phyloP scores from a whole-genome alignment of 2,888 invertebrate genomes.

The Orthosia gothica region DNA sequence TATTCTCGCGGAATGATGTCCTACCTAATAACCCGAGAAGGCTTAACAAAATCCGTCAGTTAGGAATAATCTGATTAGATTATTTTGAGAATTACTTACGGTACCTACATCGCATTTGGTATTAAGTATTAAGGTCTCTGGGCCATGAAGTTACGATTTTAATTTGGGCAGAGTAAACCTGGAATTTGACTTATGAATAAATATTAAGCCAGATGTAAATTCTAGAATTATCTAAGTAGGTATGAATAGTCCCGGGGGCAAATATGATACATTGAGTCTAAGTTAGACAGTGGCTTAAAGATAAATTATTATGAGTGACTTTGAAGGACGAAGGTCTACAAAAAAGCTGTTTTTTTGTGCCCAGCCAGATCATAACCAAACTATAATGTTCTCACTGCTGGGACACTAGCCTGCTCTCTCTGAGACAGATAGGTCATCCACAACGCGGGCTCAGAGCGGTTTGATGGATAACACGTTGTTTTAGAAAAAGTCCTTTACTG shows the following conservation, averaged over 20 bases:
- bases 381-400: too few relatives aligned
- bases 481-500: too few relatives aligned
- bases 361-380: too few relatives aligned
- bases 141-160: background rate
- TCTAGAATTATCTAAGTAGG: background rate
- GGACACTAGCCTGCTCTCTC: too few relatives aligned
- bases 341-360: too few relatives aligned
- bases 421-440: too few relatives aligned
- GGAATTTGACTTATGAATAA: background rate
- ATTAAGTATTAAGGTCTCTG: background rate
- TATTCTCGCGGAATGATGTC: constrained; percentile 6
- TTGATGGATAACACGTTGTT: too few relatives aligned
- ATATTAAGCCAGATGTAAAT: background rate
- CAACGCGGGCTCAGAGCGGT: too few relatives aligned
- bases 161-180: background rate
- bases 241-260: background rate
- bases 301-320: too few relatives aligned
- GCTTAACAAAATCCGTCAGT: constrained; percentile 18
- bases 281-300: too few relatives aligned
- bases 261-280: background rate
- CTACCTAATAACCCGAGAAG: constrained; percentile 1
- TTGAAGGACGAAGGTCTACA: too few relatives aligned
- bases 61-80: constrained; percentile 18
- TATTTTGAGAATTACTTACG: constrained; percentile 7
- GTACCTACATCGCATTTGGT: constrained; percentile 1